Conservation (phyloP, 2,888 invertebrate genomes). For the Magallana nippona region DNA sequence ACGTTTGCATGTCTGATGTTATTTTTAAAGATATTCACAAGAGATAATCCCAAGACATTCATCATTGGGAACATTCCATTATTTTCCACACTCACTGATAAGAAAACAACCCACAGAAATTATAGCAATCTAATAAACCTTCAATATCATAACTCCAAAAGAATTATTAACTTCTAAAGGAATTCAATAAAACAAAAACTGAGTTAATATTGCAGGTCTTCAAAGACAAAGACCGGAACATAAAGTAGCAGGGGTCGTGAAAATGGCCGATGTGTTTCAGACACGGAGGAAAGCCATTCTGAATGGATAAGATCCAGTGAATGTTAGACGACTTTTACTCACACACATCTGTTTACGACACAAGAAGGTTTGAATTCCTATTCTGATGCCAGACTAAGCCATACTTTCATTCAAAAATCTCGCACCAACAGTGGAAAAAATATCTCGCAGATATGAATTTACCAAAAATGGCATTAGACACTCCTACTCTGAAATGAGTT, state of each 20-base stretch:
- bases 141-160: background rate
- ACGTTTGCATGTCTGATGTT: background rate
- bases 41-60: constrained; percentile 8
- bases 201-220: background rate
- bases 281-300: background rate
- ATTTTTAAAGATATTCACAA: background rate
- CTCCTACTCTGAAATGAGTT: too few species aligned
- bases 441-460: too few species aligned
- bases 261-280: background rate
- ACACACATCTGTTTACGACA: too few species aligned
- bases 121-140: background rate
- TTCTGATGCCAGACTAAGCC: too few species aligned
- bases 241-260: background rate
- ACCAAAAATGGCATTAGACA: too few species aligned
- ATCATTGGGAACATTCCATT: background rate
- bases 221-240: background rate
- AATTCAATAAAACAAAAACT: background rate
- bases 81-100: background rate
- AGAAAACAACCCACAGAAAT: background rate
- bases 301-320: too few species aligned
- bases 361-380: too few species aligned
- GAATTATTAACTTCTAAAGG: background rate
- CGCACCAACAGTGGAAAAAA: too few species aligned
- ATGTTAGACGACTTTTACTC: too few species aligned
- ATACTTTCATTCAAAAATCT: too few species aligned